phyloP scores from a whole-genome alignment of 2,797 vertebrate genomes.

The Meda fulgida region DNA sequence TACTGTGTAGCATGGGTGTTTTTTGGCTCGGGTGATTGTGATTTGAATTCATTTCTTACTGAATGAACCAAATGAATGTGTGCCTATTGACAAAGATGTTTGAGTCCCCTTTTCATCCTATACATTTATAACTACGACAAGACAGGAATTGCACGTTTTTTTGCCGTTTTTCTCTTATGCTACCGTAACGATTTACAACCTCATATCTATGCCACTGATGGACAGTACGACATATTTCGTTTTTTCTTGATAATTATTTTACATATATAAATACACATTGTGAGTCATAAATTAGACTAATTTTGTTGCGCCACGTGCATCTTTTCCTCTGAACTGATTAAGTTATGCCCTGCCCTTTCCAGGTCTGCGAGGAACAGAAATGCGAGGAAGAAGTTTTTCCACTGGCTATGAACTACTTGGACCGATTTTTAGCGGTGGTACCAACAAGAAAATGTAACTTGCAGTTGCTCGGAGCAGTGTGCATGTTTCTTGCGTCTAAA shows the following conservation, averaged over 20 bases:
- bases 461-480: conserved; percentile 96
- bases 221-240: conserved; percentile 46
- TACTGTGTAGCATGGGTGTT: conserved; percentile 74
- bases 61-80: conserved; percentile 83
- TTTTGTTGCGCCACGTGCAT: conserved; percentile 54
- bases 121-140: conserved; percentile 66
- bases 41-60: conserved; percentile 85
- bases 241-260: conserved; percentile 22
- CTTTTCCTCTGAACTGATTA: conserved; percentile 45
- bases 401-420: conserved; percentile 99
- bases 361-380: conserved; percentile 99
- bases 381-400: conserved; percentile 99
- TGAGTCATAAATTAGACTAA: conserved; percentile 33
- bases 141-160: conserved; percentile 67
- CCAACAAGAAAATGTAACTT: conserved; percentile 93
- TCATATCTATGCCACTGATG: conserved; percentile 60
- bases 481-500: conserved; percentile 99
- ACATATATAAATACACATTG: neutral
- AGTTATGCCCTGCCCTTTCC: conserved; percentile 57
- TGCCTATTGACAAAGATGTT: conserved; percentile 73
- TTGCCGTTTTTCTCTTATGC: conserved; percentile 61
- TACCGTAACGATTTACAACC: conserved; percentile 34
- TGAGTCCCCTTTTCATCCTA: conserved; percentile 61
- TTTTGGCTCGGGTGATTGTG: conserved; percentile 79
- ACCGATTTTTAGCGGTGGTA: conserved; percentile 94